These are phyloP conservation scores for Drosophila koepferae DNA, from an alignment of 2,888 invertebrate species.

Conservation along the genomic window DNA sequence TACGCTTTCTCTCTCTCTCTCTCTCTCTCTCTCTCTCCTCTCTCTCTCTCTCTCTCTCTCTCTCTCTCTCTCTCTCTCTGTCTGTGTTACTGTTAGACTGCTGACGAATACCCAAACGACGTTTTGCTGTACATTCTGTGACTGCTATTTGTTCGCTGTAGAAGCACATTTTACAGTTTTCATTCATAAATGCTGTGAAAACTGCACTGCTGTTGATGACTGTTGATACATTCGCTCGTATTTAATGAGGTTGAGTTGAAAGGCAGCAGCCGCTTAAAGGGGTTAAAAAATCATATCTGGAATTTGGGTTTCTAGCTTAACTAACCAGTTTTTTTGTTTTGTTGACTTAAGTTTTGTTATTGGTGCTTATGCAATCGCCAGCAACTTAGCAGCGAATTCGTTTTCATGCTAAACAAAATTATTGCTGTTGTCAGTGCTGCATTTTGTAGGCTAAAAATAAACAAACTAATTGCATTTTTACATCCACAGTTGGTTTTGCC, in stretches of 20 bases:
- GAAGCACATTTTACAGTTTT: constrained; percentile 31
- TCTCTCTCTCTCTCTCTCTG: too few relatives aligned
- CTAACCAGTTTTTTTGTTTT: constrained; percentile 46
- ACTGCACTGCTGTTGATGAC: constrained; percentile 4
- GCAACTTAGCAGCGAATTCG: constrained; percentile 44
- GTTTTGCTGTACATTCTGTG: constrained; percentile 10
- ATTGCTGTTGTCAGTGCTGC: constrained; percentile 40
- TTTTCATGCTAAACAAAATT: constrained; percentile 54
- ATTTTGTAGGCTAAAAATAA: constrained; percentile 62
- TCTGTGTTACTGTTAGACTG: constrained; percentile 9
- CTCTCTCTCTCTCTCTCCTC: background rate
- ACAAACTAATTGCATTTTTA: constrained; percentile 63
- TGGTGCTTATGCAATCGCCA: constrained; percentile 54
- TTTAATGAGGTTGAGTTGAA: constrained; percentile 40
- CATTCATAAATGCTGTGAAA: constrained; percentile 48
- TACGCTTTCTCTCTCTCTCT: too few relatives aligned
- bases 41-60: background rate
- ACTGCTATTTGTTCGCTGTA: constrained; percentile 24
- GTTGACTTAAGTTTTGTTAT: constrained; percentile 20
- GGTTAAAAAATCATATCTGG: constrained; percentile 30
- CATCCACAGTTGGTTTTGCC: constrained; percentile 25
- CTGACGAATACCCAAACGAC: constrained; percentile 19
- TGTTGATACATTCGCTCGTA: constrained; percentile 4
- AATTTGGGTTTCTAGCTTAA: constrained; percentile 68
- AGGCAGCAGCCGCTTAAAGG: constrained; percentile 10